phyloP scores from a whole-genome alignment of 2,888 invertebrate genomes.

The Hemaris fuciformis region DNA sequence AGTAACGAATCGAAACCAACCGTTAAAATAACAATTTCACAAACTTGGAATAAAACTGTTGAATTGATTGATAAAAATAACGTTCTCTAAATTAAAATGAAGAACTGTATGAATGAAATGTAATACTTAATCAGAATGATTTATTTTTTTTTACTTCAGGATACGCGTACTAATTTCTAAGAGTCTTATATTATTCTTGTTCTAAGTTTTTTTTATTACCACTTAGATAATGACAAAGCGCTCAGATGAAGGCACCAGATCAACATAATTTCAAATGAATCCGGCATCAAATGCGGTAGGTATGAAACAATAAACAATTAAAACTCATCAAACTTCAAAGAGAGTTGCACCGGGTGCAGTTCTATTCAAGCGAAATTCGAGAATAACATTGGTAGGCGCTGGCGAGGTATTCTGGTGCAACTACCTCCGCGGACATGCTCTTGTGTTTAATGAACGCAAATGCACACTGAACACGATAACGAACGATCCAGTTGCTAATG shows the following conservation, averaged over 20 bases:
- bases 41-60: neutral
- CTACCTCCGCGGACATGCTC: neutral
- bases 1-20: neutral
- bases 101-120: neutral
- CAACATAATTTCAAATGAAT: conserved; percentile 42
- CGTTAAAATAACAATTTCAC: neutral
- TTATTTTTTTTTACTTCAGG: no score
- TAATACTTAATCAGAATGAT: neutral
- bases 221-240: neutral
- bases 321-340: conserved; percentile 55
- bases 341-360: conserved; percentile 34
- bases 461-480: conserved; percentile 52
- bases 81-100: neutral
- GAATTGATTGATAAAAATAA: neutral
- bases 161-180: no score
- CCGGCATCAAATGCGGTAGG: conserved; percentile 39
- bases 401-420: neutral
- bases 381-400: conserved; percentile 18
- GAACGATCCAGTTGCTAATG: conserved; percentile 35
- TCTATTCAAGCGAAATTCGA: conserved; percentile 31
- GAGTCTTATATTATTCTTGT: neutral
- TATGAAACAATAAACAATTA: conserved; percentile 59
- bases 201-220: neutral
- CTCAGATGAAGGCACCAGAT: conserved; percentile 11
- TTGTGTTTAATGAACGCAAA: neutral